Evolutionary conservation across 2,797 vertebrate species (phyloP).

Genomic region (Anas capensis): DNA sequence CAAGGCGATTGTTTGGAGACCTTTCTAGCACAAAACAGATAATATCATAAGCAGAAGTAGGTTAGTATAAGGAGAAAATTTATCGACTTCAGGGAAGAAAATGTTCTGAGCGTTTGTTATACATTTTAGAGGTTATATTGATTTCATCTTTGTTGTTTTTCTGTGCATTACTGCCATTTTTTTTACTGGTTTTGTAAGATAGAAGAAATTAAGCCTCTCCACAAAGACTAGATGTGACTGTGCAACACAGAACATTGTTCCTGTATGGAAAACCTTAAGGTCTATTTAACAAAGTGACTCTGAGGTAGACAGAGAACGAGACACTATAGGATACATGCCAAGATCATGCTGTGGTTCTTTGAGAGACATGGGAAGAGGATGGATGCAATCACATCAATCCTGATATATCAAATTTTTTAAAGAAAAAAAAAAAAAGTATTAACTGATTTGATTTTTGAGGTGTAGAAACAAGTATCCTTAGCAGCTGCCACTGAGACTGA

Average conservation of each 20-base stretch:
- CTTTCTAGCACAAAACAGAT: conserved; percentile 57
- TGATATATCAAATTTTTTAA: neutral
- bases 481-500: neutral
- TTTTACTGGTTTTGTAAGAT: neutral
- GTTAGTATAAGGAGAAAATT: conserved; percentile 10
- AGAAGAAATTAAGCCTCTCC: neutral
- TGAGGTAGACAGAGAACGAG: neutral
- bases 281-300: neutral
- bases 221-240: neutral
- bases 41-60: conserved; percentile 59
- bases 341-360: neutral
- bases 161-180: neutral
- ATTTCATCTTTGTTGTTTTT: conserved; percentile 13
- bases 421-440: no score
- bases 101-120: neutral
- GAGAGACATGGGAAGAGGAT: neutral
- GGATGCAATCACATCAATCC: neutral
- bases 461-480: neutral
- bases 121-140: neutral
- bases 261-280: neutral
- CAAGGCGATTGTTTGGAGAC: conserved; percentile 72
- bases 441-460: neutral
- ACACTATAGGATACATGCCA: rapidly evolving
- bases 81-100: neutral
- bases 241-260: neutral